Conservation (phyloP, 2,113 vertebrate genomes). For the Apodemus speciosus region DNA sequence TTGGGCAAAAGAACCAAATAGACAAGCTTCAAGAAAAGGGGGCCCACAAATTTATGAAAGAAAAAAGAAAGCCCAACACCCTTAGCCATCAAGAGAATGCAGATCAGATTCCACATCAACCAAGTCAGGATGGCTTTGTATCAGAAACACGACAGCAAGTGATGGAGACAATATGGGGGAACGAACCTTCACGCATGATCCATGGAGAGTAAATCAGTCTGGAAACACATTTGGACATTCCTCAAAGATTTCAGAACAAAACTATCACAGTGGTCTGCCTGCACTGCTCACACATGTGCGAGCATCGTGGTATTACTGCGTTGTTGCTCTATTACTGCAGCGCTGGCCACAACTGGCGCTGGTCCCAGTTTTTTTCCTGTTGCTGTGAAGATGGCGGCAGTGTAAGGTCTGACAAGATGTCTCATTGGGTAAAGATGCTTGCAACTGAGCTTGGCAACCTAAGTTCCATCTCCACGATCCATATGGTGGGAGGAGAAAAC, state of each 20-base stretch:
- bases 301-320: neutral
- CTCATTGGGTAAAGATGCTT: neutral
- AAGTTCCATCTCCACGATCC: neutral
- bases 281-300: neutral
- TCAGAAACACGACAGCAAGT: neutral
- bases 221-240: neutral
- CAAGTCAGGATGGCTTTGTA: neutral
- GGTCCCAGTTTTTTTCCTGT: neutral
- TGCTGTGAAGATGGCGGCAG: neutral
- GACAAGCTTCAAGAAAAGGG: neutral
- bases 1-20: neutral
- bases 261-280: neutral
- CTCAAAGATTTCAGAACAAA: neutral
- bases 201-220: neutral
- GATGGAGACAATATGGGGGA: neutral
- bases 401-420: neutral
- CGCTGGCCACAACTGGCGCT: rapidly evolving
- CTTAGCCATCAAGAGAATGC: neutral
- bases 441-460: neutral
- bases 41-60: neutral
- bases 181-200: neutral
- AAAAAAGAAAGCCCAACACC: neutral
- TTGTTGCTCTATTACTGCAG: neutral
- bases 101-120: neutral
- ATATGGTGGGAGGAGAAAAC: neutral